These are phyloP conservation scores for Cephus nigrinus DNA, from an alignment of 2,888 invertebrate genomes.

Conservation along the genomic window DNA sequence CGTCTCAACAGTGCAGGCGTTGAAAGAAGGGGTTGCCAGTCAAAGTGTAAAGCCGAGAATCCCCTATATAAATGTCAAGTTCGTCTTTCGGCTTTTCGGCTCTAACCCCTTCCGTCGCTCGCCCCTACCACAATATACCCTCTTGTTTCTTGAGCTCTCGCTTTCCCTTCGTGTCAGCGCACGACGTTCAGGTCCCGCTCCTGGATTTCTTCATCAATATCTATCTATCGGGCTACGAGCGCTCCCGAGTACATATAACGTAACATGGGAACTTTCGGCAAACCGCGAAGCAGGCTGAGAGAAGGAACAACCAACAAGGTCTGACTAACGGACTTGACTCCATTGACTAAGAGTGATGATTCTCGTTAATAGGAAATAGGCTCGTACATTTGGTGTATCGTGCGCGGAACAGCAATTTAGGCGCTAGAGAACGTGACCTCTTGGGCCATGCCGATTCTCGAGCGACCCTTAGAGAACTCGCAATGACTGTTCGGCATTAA, in stretches of 20 bases:
- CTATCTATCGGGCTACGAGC: too few species aligned
- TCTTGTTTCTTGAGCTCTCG: slow-evolving; percentile 35
- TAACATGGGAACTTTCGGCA: neutral
- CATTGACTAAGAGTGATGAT: slow-evolving; percentile 58
- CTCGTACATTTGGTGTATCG: neutral
- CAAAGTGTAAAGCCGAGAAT: slow-evolving; percentile 64
- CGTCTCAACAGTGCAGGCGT: too few species aligned
- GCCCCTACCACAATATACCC: neutral
- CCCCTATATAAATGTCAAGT: slow-evolving; percentile 65
- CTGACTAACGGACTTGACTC: slow-evolving; percentile 63
- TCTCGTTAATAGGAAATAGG: slow-evolving; percentile 53
- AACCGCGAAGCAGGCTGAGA: slow-evolving; percentile 18
- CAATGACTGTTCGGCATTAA: too few species aligned
- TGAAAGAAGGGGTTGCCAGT: slow-evolving; percentile 21
- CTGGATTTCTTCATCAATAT: too few species aligned
- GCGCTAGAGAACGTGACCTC: neutral
- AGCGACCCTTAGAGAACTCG: too few species aligned
- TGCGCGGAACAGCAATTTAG: neutral
- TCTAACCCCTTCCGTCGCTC: too few species aligned
- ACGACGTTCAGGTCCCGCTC: too few species aligned
- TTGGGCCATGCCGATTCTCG: slow-evolving; percentile 1
- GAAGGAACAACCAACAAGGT: slow-evolving; percentile 30
- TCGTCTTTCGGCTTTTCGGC: slow-evolving; percentile 46
- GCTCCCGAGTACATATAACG: too few species aligned
- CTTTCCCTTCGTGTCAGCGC: slow-evolving; percentile 22